phyloP scores from a whole-genome alignment of 2,113 vertebrate genomes.

The Lates calcarifer region DNA sequence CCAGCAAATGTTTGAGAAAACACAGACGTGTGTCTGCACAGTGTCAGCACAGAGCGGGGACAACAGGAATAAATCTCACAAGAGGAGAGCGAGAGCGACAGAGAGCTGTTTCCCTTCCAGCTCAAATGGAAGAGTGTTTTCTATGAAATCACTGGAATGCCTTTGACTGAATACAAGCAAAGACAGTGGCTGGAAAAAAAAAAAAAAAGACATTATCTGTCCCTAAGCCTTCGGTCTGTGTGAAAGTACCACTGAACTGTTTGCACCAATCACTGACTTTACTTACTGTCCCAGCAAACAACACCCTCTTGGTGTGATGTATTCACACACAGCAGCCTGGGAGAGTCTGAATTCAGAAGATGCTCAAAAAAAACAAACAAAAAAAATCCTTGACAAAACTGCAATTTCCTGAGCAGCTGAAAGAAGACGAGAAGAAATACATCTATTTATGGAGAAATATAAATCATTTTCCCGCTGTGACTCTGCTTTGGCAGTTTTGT shows the following conservation, averaged over 20 bases:
- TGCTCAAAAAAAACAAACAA: too few relatives aligned
- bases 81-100: constrained; percentile 33
- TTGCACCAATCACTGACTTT: background rate
- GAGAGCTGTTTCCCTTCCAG: background rate
- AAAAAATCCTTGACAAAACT: constrained; percentile 30
- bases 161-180: background rate
- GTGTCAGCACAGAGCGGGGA: constrained; percentile 62
- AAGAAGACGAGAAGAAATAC: constrained; percentile 28
- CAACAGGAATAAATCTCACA: constrained; percentile 68
- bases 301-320: background rate
- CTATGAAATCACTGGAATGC: background rate
- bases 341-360: constrained; percentile 2
- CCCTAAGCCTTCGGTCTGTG: background rate
- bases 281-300: background rate
- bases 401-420: constrained; percentile 40
- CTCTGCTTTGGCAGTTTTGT: background rate
- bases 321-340: background rate
- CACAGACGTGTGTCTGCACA: constrained; percentile 74
- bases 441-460: constrained; percentile 11
- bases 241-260: background rate
- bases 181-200: background rate
- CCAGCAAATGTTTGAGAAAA: constrained; percentile 71
- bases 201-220: background rate
- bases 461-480: background rate
- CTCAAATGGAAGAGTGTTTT: constrained; percentile 10